Evolutionary conservation across 2,797 vertebrate species (phyloP).

Genomic region (Kryptopterus vitreolus): DNA sequence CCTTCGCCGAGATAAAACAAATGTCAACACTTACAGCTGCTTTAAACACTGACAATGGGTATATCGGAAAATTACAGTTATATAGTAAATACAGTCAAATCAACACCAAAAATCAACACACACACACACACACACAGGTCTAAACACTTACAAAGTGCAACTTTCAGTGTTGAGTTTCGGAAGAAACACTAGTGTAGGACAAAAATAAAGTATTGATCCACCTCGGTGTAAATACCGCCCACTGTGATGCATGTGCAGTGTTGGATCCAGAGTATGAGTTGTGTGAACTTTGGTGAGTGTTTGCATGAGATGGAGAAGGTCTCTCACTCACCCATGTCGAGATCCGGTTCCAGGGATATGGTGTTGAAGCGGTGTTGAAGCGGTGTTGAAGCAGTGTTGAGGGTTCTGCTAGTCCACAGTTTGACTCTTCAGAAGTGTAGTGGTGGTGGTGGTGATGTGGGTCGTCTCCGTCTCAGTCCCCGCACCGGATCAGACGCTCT

Average conservation of each 20-base stretch:
- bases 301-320: background rate
- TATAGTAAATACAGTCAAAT: too few relatives aligned
- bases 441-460: slow-evolving; percentile 32
- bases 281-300: background rate
- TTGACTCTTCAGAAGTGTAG: slow-evolving; percentile 15
- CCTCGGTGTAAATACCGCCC: background rate
- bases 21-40: background rate
- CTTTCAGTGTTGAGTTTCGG: background rate
- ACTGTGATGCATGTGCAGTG: background rate
- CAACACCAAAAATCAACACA: too few relatives aligned
- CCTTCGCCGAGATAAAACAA: background rate
- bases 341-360: background rate
- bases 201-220: too few relatives aligned
- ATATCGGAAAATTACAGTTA: too few relatives aligned
- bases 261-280: background rate
- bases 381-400: background rate
- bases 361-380: background rate
- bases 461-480: slow-evolving; percentile 29
- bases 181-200: too few relatives aligned
- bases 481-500: slow-evolving; percentile 33
- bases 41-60: background rate
- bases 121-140: too few relatives aligned
- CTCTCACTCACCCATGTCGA: slow-evolving; percentile 31
- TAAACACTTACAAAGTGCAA: background rate
- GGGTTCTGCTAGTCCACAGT: slow-evolving; percentile 31